Conservation (phyloP, 2,888 invertebrate species). For the Encarsia formosa region DNA sequence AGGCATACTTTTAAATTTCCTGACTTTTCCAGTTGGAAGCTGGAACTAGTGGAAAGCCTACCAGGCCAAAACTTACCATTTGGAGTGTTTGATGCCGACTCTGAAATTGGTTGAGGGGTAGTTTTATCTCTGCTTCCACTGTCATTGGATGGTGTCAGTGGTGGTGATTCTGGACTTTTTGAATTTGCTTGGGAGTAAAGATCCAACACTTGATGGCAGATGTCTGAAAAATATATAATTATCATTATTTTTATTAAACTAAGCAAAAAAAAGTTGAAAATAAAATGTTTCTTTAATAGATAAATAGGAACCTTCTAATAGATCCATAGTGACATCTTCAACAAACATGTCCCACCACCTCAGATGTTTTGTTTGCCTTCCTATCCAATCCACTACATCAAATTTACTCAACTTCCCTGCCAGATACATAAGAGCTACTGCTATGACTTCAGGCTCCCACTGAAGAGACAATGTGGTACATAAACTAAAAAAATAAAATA, state of each 20-base stretch:
- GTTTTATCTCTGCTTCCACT: constrained; percentile 41
- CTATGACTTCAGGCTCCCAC: constrained; percentile 99
- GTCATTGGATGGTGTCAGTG: constrained; percentile 54
- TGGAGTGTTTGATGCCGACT: constrained; percentile 41
- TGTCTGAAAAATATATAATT: constrained; percentile 58
- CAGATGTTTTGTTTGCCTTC: constrained; percentile 68
- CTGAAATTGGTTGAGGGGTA: constrained; percentile 35
- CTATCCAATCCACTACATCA: constrained; percentile 90
- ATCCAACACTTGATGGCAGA: constrained; percentile 93
- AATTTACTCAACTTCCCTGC: constrained; percentile 95
- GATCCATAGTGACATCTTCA: constrained; percentile 88
- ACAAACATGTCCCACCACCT: constrained; percentile 99
- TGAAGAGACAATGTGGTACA: constrained; percentile 95
- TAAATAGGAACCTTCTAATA: constrained; percentile 72
- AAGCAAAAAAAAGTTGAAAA: not conserved
- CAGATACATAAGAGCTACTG: constrained; percentile 94
- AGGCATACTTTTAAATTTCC: too few relatives aligned
- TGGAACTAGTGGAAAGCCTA: too few relatives aligned
- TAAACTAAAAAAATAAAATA: constrained; percentile 57
- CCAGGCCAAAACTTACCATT: constrained; percentile 42
- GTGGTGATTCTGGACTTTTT: constrained; percentile 66
- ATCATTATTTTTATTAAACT: not conserved
- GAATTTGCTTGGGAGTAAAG: constrained; percentile 70
- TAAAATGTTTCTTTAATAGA: too few relatives aligned
- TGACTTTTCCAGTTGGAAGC: too few relatives aligned